phyloP scores from a whole-genome alignment of 2,797 vertebrate genomes.

The Clamator glandarius region DNA sequence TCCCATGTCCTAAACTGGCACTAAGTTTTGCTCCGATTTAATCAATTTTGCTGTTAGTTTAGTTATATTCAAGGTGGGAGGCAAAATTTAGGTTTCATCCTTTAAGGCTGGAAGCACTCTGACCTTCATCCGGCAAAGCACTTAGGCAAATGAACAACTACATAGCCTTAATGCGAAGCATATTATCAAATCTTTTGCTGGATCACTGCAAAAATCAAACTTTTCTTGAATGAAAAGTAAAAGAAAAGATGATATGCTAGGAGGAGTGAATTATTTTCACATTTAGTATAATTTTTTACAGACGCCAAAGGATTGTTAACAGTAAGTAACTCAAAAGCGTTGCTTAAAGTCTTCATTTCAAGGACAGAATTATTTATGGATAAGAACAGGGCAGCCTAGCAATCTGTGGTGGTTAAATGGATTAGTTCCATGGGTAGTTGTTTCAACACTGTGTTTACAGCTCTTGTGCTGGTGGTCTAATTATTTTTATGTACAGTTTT shows the following conservation, averaged over 20 bases:
- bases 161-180: not conserved
- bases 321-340: not conserved
- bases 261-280: not conserved
- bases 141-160: slow-evolving; percentile 29
- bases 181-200: not conserved
- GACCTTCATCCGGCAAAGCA: slow-evolving; percentile 29
- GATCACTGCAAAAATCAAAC: slow-evolving; percentile 1
- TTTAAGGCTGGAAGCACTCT: not conserved
- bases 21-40: not conserved
- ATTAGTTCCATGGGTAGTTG: not conserved
- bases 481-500: not conserved
- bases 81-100: not conserved
- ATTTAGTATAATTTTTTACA: not conserved
- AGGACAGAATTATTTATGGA: not conserved
- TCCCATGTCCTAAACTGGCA: not conserved
- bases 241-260: not conserved
- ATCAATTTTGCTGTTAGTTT: not conserved
- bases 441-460: not conserved
- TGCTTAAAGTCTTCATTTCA: not conserved
- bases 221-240: not conserved
- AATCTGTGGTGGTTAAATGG: not conserved
- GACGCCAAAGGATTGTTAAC: not conserved
- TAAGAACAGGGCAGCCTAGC: not conserved
- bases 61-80: not conserved
- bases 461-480: not conserved